phyloP scores from a whole-genome alignment of 2,888 invertebrate species.

The Cyclophora punctaria region DNA sequence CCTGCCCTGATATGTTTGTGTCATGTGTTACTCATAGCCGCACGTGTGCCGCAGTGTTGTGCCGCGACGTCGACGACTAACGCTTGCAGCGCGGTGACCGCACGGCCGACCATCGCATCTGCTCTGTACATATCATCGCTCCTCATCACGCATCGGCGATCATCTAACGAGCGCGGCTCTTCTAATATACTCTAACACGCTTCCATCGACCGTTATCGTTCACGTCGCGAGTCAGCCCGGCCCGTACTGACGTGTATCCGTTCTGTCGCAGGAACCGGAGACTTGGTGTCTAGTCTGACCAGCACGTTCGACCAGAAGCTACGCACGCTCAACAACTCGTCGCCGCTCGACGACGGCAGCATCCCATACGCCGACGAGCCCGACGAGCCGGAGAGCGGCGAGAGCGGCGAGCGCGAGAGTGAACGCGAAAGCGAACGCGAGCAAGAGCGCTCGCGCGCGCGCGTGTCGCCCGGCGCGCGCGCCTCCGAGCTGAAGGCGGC shows the following conservation, averaged over 20 bases:
- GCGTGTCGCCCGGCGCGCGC: slow-evolving; percentile 40
- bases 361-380: slow-evolving; percentile 83
- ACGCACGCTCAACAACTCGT: slow-evolving; percentile 81
- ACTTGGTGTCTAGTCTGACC: slow-evolving; percentile 86
- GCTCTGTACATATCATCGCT: slow-evolving; percentile 28
- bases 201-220: slow-evolving; percentile 31
- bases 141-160: slow-evolving; percentile 31
- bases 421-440: slow-evolving; percentile 27
- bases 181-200: slow-evolving; percentile 41
- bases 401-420: slow-evolving; percentile 71
- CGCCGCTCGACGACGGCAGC: slow-evolving; percentile 79
- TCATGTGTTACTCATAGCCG: slow-evolving; percentile 12
- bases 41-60: slow-evolving; percentile 20
- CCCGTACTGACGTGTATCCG: slow-evolving; percentile 14
- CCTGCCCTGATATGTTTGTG: slow-evolving; percentile 46
- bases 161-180: slow-evolving; percentile 33
- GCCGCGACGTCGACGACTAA: slow-evolving; percentile 37
- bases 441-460: slow-evolving; percentile 15
- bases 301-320: slow-evolving; percentile 90
- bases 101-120: slow-evolving; percentile 41
- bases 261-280: slow-evolving; percentile 83
- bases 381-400: slow-evolving; percentile 61
- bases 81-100: slow-evolving; percentile 54
- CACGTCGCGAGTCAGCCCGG: slow-evolving; percentile 14
- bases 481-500: slow-evolving; percentile 62